Evolutionary conservation across 2,888 invertebrate species (phyloP), one percentile per base, ranked within the genome.

Genomic region (Norana najaformis): DNA sequence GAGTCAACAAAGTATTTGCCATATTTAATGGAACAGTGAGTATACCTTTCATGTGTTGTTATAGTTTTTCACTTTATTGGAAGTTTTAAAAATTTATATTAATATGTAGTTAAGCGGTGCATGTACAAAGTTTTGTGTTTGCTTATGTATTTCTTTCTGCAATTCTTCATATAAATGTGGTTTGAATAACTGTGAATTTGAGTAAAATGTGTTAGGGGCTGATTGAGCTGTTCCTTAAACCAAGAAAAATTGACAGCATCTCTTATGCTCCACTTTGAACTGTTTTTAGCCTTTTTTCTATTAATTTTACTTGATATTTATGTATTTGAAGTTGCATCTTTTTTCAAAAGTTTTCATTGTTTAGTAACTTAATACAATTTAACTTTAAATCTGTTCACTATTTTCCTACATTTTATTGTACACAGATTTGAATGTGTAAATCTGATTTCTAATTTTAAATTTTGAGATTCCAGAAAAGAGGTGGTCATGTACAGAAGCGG

Each of bases 11-110:
- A 36, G 41, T 92, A 92, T 41, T 83, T 91, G 83, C 83, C 89
- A 8, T 90, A 89, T 85, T 89, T 92, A 18, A 90, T 91, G 85
- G 85, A 91, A 47, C 53, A 90, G 91, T 91, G 88, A 69, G 90
- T 35, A 69, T 88, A n/a, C 34, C 30, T 36, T 35, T n/a, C 35
- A 69, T 89, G 30, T 34, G 37, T 89, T n/a, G 3, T 38, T 36
- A n/a, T 38, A 6, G 35, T 83, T 14, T 89, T 20, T 4, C 34
- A 89, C 34, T 30, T 53, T 38, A 20, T n/a, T 88, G 20, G 39
- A 35, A 89, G 18, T 69, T 89, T 34, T 35, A 35, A 18, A 69
- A 36, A 36, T 89, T 89, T 89, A 89, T 69, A 3, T 30, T 30
- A n/a, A 23, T 47, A 23, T 47, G n/a, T 69, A 69, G 1, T 69